Evolutionary conservation across 2,797 vertebrate genomes (phyloP).

Genomic region (Schizopygopsis malacanthus): DNA sequence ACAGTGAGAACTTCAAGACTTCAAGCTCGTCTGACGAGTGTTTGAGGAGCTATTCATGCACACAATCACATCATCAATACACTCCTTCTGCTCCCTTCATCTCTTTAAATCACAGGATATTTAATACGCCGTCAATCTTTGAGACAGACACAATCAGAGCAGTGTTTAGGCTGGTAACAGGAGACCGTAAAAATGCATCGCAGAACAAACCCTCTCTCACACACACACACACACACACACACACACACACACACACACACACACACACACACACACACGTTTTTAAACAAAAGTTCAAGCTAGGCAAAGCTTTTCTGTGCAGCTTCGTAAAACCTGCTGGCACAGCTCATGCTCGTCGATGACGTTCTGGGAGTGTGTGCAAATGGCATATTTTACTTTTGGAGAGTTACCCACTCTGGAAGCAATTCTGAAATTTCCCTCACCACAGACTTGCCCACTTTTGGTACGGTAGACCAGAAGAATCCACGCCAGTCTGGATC

Average conservation of each 20-base stretch:
- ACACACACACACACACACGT: background rate
- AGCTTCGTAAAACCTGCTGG: background rate
- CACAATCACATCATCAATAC: constrained; percentile 2
- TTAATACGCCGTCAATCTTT: background rate
- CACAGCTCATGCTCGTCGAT: background rate
- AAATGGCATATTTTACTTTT: background rate
- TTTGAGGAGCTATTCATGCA: background rate
- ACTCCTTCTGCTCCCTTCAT: constrained; percentile 21
- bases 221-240: background rate
- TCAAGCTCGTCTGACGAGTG: background rate
- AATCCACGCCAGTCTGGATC: constrained; percentile 97
- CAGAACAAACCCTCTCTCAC: background rate
- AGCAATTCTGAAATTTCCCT: constrained; percentile 34
- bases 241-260: too few species aligned
- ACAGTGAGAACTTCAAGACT: background rate
- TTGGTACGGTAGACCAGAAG: constrained; percentile 95
- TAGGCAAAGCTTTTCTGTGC: background rate
- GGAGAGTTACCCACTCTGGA: background rate
- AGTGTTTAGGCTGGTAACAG: constrained; percentile 31
- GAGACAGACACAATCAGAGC: constrained; percentile 27
- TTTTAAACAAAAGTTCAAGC: constrained; percentile 6
- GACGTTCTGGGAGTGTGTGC: background rate
- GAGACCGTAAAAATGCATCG: background rate
- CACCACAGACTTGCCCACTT: constrained; percentile 86
- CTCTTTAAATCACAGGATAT: constrained; percentile 16